A percentile compares a stretch with the other conserved stretches of the same genome.
phyloP scores from a whole-genome alignment of 2,113 vertebrate species.

The Mustela nigripes region DNA sequence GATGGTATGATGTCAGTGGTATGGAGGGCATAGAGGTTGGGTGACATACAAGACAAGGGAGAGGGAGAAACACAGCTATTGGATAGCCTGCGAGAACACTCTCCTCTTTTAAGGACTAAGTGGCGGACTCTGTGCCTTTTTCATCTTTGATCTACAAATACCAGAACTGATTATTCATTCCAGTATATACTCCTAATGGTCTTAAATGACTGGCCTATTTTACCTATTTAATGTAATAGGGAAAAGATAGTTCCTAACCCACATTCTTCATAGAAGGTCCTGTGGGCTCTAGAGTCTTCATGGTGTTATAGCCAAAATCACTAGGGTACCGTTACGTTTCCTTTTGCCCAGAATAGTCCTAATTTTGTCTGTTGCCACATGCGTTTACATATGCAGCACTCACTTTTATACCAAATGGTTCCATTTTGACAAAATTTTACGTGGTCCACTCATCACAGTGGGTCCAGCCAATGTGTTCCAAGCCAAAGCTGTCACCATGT shows the following conservation, averaged over 20 bases:
- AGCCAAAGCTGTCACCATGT: neutral
- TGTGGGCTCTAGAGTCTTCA: neutral
- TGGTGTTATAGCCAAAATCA: neutral
- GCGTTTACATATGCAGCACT: neutral
- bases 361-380: neutral
- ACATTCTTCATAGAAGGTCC: neutral
- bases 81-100: neutral
- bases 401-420: neutral
- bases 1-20: rapidly evolving
- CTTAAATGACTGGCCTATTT: neutral
- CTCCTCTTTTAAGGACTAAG: neutral
- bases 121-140: neutral
- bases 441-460: neutral
- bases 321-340: neutral
- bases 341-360: neutral
- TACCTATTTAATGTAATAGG: neutral
- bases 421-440: neutral
- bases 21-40: neutral
- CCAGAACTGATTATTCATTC: neutral
- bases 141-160: neutral
- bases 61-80: neutral
- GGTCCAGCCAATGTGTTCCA: neutral
- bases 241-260: neutral
- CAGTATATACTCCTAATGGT: neutral
- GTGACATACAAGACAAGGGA: neutral